A percentile compares a stretch with the other conserved stretches of the same genome.
Conservation (phyloP, 2,113 vertebrate species). For the Pangasianodon gigas region DNA sequence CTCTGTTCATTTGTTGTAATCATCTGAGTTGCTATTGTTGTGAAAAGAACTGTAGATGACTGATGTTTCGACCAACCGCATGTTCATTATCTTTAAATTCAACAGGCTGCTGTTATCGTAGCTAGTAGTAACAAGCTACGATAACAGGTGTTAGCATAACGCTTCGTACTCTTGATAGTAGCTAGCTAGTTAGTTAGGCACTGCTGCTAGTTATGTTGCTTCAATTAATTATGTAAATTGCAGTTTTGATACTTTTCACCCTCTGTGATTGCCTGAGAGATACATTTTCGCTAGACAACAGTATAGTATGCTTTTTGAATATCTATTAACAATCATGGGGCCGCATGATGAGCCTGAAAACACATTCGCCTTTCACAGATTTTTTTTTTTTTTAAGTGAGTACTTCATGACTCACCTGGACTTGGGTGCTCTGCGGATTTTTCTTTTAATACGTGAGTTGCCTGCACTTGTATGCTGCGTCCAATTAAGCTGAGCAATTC, state of each 20-base stretch:
- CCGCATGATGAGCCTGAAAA: neutral
- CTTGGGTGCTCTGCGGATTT: neutral
- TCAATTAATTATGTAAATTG: neutral
- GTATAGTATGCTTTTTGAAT: neutral
- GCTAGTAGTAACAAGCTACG: neutral
- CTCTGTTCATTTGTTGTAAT: neutral
- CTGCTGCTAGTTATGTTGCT: neutral
- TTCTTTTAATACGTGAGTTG: neutral
- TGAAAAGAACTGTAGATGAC: too few species aligned
- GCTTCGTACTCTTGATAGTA: neutral
- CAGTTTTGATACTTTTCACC: neutral
- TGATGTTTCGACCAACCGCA: too few species aligned
- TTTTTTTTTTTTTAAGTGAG: too few species aligned
- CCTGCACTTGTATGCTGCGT: neutral
- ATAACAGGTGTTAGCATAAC: neutral
- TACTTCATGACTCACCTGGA: neutral
- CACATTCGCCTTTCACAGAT: neutral
- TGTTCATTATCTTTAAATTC: too few species aligned
- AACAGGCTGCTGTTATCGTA: too few species aligned
- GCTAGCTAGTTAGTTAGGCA: neutral
- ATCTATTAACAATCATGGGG: neutral
- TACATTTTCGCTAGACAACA: neutral
- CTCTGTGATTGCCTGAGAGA: neutral
- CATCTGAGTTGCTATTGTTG: neutral
- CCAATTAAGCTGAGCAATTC: constrained; percentile 26